Base-by-base conservation (phyloP, 2,888 invertebrate genomes). In the Mimumesa dahlbomi region DNA sequence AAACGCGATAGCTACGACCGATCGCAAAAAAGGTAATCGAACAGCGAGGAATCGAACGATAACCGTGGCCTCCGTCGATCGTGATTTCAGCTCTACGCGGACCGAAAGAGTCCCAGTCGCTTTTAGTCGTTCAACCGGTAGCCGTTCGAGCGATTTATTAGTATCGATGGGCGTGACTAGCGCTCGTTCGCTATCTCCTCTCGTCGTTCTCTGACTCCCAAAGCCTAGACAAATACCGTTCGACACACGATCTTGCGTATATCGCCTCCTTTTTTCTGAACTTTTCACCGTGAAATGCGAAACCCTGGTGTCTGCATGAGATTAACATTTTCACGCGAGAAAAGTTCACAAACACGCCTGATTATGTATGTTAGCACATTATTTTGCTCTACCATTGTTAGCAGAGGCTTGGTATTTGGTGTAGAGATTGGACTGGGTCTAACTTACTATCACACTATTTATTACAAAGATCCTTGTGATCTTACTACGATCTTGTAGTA, bases 131-230 rank as follows among this genome's bases (percentile, higher is more conserved):
- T 53, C 43, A 29, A 57, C 61, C 74, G 65, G 69, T 73, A 69
- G 73, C 74, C 13, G 42, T n/a, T 22, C 21, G 25, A 36, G n/a
- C 61, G 68, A 75, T 62, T 63, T 73, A 75, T 73, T 63, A 56
- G 56, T 69, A 73, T 73, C 68, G 73, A 66, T 73, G 74, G 74
- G 74, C 73, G 74, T 73, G 74, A 59, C 71, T 62, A 49, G 43
- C 57, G 65, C 71, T 75, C 71, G 67, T 67, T 70, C 38, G 25
- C 64, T 62, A 64, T 62, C 63, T 59, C 16, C 56, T 64, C 53
- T 36, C 45, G 42, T 14, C 14, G 43, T 57, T 19, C 46, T 22
- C 66, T 56, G 45, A 16, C 22, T 43, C n/a, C n/a, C 25, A 25
- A 5, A 16, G 25, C 50, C 45, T 63, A 1, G 13, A 21, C 52